Base-by-base conservation (phyloP, 1,140 invertebrate genomes). In the Calosoma granatense region DNA sequence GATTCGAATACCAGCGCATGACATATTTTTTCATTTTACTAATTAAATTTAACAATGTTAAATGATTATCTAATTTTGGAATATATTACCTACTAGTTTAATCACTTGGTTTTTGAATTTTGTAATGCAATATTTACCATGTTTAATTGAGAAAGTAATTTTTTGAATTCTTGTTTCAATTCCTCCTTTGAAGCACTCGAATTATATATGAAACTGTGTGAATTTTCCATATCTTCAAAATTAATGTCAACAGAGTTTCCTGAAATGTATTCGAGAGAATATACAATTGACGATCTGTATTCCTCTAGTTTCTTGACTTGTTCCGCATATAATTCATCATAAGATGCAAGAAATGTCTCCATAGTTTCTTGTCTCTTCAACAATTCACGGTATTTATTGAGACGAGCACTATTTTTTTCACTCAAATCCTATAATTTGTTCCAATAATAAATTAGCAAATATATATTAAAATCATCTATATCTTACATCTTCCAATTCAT, bases 361-460 rank as follows among this genome's bases (percentile, higher is more conserved):
- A 47, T 47, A 4, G 41, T 47, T 47, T 47, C 41, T 47, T 47
- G 41, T 47, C 41, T 9, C 17, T 47, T 47, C 17, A 47, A 47
- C 17, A 47, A 47, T 47, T 47, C 41, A 4, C 17, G 9, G 41
- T 11, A 47, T 47, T 47, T 47, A 17, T 47, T 47, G 17, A 47
- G 6, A 17, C 41, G 41, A 12, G 41, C 41, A 17, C 41, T 47
- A 17, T 47, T 47, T 17, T 47, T 47, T 17, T 47, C 41, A 17
- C 41, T 47, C 17, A 47, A 17, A 4, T 47, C 41, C 41, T 47
- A 47, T 17, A 17, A 47, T 12, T 12, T 30, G 14, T 30, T 30
- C 14, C 14, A 30, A 30, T 30, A 6, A 14, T 4, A 30, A 6
- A 30, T 30, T 30, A 30, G 4, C 14, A 6, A 4, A 30, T 6